phyloP scores from a whole-genome alignment of 2,888 invertebrate genomes.

The Troides oblongomaculatus region DNA sequence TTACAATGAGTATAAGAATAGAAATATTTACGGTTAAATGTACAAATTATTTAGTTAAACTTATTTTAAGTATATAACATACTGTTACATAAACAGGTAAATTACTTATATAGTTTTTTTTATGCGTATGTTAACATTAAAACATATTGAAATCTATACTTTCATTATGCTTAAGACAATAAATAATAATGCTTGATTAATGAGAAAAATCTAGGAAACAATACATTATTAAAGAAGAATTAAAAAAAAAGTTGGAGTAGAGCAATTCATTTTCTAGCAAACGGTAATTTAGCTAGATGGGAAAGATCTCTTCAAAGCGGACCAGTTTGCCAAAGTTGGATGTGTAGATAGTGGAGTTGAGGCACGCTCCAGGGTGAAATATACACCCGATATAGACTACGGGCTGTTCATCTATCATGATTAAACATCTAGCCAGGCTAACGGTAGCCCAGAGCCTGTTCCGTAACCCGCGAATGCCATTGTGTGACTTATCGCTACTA shows the following conservation, averaged over 20 bases:
- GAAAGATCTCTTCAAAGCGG: slow-evolving; percentile 35
- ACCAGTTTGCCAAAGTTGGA: slow-evolving; percentile 32
- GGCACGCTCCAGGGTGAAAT: slow-evolving; percentile 35
- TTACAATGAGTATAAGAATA: too few relatives aligned
- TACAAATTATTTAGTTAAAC: too few relatives aligned
- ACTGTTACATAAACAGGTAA: too few relatives aligned
- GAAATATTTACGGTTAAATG: too few relatives aligned
- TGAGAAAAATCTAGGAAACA: too few relatives aligned
- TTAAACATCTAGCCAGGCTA: slow-evolving; percentile 49
- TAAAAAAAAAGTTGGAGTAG: slow-evolving; percentile 9
- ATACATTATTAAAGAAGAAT: not conserved
- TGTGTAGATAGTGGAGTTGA: slow-evolving; percentile 29
- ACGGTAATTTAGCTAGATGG: slow-evolving; percentile 36
- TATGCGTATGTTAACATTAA: too few relatives aligned
- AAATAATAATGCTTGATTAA: too few relatives aligned
- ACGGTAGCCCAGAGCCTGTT: slow-evolving; percentile 43
- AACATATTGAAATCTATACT: too few relatives aligned
- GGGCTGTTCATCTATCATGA: slow-evolving; percentile 53
- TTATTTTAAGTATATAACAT: too few relatives aligned
- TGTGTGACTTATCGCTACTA: slow-evolving; percentile 36
- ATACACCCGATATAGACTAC: slow-evolving; percentile 40
- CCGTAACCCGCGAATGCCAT: slow-evolving; percentile 35
- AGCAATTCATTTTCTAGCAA: slow-evolving; percentile 21
- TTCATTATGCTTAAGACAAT: too few relatives aligned
- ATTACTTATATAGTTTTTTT: too few relatives aligned